Evolutionary conservation across 2,113 vertebrate species (phyloP).

Genomic region (Pelmatolapia mariae): DNA sequence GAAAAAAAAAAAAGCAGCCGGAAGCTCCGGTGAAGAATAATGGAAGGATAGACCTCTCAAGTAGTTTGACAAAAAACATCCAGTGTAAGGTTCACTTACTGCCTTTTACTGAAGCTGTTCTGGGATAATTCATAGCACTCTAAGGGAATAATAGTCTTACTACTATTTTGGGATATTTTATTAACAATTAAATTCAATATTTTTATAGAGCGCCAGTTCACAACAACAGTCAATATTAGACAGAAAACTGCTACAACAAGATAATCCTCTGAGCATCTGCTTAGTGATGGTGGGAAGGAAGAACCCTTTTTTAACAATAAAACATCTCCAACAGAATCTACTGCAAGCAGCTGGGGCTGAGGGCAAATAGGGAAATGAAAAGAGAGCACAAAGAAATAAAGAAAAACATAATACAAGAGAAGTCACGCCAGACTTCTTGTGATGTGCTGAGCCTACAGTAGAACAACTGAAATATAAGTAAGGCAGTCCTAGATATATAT

Average conservation of each 20-base stretch:
- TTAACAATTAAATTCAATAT: neutral
- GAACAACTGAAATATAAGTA: neutral
- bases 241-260: neutral
- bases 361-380: neutral
- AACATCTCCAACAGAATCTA: neutral
- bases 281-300: neutral
- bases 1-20: conserved; percentile 7
- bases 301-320: neutral
- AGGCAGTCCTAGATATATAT: neutral
- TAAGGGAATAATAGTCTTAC: neutral
- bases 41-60: neutral
- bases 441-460: neutral
- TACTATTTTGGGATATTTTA: neutral
- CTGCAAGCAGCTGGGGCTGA: neutral
- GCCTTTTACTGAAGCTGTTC: neutral
- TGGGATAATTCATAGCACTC: neutral
- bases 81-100: neutral
- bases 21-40: conserved; percentile 2
- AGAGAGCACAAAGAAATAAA: neutral
- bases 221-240: neutral
- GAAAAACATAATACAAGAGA: neutral
- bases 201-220: neutral
- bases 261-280: neutral
- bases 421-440: neutral
- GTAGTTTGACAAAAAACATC: neutral